Evolutionary conservation across 2,797 vertebrate genomes (phyloP), one percentile per base, ranked within the genome.

Genomic region (Enteromius trimaculatus): DNA sequence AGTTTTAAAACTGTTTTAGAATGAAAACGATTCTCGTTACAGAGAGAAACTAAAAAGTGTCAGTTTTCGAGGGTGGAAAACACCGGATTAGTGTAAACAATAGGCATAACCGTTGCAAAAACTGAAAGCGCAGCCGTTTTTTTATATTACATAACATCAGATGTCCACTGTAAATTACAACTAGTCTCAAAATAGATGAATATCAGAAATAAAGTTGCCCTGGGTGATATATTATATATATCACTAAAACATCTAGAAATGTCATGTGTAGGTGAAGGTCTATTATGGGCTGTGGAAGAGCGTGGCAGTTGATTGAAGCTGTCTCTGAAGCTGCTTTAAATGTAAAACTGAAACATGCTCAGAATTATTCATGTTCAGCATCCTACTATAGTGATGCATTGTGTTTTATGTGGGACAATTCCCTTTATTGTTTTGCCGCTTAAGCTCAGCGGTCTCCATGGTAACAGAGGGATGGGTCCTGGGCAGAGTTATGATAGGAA

Each of bases 291-390:
- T 49, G 44, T 72, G 70, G 42, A 74, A 72, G 47, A 29, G 26
- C 3, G 13, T 39, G 72, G 21, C 9, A 76, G 39, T 76, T 37
- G 34, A 76, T 55, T 55, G 72, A 37, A 39, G 16, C 9, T 3
- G 16, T 62, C 37, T 77, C 75, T 44, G 16, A 77, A 62, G 55
- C 9, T 23, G 17, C 75, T 62, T 62, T 77, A 77, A 77, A 77
- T 77, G 37, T 77, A 77, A 77, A 44, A 42, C 39, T 44, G 37
- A 19, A 62, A 44, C 37, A 62, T 60, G 55, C 16, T 62, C 23
- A 62, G n/a, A 68, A 79, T 79, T 37, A 66, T 68, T 66, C 47
- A 66, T 66, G 29, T 66, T 37, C 8, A 29, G 29, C 37, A 77
- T 62, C 39, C 23, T 62, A 44, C 4, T 23, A 58, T 13, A 58